phyloP scores from a whole-genome alignment of 2,888 invertebrate species.

The Mesoligia furuncula region DNA sequence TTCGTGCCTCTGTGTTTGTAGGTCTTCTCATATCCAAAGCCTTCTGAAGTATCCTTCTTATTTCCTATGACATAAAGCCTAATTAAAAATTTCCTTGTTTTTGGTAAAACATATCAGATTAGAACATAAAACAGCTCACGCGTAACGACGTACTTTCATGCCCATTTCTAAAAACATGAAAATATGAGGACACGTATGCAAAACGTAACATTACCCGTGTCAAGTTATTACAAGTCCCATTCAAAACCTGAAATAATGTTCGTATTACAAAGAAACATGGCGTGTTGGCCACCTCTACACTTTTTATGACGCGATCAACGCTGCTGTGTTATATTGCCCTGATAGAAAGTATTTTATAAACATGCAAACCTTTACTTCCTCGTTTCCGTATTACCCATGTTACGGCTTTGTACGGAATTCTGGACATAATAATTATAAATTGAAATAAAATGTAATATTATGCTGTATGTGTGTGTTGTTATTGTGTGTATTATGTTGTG shows the following conservation, averaged over 20 bases:
- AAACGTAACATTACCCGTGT: constrained; percentile 39
- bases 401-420: constrained; percentile 11
- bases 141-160: constrained; percentile 4
- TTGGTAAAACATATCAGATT: not conserved
- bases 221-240: constrained; percentile 54
- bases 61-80: not conserved
- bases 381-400: constrained; percentile 22
- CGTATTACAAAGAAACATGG: constrained; percentile 60
- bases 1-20: no score
- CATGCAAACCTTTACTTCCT: constrained; percentile 51
- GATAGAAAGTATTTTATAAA: constrained; percentile 41
- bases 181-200: constrained; percentile 25
- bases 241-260: constrained; percentile 63
- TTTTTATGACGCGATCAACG: constrained; percentile 55
- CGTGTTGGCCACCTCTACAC: constrained; percentile 62
- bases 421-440: constrained; percentile 13
- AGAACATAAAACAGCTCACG: constrained; percentile 9
- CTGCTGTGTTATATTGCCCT: constrained; percentile 23
- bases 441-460: not conserved
- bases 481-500: no score
- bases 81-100: not conserved
- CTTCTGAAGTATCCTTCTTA: not conserved
- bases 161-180: constrained; percentile 16
- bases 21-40: not conserved
- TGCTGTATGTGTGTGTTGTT: no score